Conservation (phyloP, 2,797 vertebrate species). For the Thaleichthys pacificus region DNA sequence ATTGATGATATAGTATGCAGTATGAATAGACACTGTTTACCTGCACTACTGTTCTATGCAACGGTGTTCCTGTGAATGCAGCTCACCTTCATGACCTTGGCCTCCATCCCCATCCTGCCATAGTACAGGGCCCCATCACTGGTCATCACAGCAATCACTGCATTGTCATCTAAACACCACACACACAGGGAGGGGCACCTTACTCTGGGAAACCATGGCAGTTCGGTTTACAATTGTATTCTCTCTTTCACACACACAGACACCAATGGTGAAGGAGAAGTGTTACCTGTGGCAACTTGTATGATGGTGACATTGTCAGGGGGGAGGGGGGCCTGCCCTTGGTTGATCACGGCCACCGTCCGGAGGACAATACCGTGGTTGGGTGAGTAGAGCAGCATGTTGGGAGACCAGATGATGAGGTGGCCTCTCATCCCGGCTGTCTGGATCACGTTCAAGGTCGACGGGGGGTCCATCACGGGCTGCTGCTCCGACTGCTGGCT, state of each 20-base stretch:
- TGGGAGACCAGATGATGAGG: constrained; percentile 25
- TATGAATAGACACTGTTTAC: not conserved
- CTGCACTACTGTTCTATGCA: not conserved
- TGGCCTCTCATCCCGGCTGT: constrained; percentile 16
- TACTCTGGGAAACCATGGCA: not conserved
- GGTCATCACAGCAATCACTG: constrained; percentile 12
- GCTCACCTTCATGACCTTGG: constrained; percentile 14
- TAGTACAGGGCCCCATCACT: constrained; percentile 25
- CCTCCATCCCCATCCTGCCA: constrained; percentile 20
- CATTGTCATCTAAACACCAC: constrained; percentile 8
- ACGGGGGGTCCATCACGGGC: constrained; percentile 4
- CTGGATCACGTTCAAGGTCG: constrained; percentile 2
- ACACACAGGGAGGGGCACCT: not conserved
- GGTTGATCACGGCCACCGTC: constrained; percentile 11
- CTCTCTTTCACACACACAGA: not conserved
- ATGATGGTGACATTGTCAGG: constrained; percentile 1
- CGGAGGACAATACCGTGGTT: constrained; percentile 5
- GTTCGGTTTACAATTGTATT: not conserved
- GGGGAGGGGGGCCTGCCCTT: constrained; percentile 12
- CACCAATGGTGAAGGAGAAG: not conserved
- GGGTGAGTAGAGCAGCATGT: constrained; percentile 31
- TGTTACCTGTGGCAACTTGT: not conserved
- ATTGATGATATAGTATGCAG: not conserved
- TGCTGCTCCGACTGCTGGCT: constrained; percentile 3
- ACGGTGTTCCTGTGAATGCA: not conserved